A percentile compares a stretch with the other conserved stretches of the same genome.
Conservation (phyloP, 2,113 vertebrate species). For the Pollimyrus isidori region DNA sequence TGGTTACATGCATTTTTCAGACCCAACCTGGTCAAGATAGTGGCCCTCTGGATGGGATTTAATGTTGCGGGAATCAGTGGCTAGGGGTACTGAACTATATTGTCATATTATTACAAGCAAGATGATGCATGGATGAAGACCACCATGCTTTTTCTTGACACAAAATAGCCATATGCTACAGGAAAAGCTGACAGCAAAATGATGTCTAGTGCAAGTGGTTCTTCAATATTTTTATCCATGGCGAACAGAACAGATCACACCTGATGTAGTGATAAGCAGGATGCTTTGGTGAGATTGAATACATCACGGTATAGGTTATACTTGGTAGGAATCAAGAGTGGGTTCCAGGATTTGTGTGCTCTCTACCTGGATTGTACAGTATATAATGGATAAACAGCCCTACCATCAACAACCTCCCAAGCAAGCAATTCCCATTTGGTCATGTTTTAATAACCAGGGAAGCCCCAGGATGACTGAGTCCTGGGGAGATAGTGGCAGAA, state of each 20-base stretch:
- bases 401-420: neutral
- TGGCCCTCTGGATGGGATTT: neutral
- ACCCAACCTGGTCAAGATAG: neutral
- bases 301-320: neutral
- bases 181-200: neutral
- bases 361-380: neutral
- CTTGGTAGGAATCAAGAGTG: neutral
- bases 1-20: neutral
- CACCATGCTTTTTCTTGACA: neutral
- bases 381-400: neutral
- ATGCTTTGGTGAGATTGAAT: neutral
- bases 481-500: neutral
- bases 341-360: neutral
- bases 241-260: neutral
- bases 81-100: too few relatives aligned
- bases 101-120: neutral
- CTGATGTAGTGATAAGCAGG: neutral
- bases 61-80: neutral
- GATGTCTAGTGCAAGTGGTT: neutral
- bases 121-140: neutral
- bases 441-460: neutral
- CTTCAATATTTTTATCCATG: neutral
- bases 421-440: neutral
- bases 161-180: neutral
- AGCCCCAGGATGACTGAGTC: neutral